Conservation (phyloP, 2,888 invertebrate genomes). For the Eupithecia pulchellata region DNA sequence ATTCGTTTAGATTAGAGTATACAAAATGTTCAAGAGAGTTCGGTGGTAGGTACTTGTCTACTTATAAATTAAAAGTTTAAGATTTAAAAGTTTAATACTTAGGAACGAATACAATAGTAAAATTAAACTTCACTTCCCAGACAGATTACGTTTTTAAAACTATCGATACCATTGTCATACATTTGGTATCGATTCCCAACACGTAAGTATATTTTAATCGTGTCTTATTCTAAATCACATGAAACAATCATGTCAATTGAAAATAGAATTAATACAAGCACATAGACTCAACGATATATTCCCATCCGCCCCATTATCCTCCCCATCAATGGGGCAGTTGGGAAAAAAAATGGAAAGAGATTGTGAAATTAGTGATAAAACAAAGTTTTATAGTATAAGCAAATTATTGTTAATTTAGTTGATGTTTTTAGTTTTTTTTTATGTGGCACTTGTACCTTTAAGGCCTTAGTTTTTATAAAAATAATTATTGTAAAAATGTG, state of each 20-base stretch:
- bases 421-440: no score
- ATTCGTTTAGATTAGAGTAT: neutral
- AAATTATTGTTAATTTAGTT: no score
- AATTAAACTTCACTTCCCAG: neutral
- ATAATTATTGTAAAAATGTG: no score
- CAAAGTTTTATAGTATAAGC: no score
- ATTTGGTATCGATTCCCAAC: constrained; percentile 15
- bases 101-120: neutral
- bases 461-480: no score
- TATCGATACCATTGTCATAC: constrained; percentile 26
- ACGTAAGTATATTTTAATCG: neutral
- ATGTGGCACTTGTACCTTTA: no score
- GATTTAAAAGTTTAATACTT: neutral
- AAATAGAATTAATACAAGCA: neutral
- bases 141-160: constrained; percentile 8
- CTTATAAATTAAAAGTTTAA: neutral
- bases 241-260: constrained; percentile 10
- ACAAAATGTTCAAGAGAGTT: neutral
- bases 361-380: no score
- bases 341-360: no score
- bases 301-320: no score
- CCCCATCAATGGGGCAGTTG: no score
- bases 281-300: no score
- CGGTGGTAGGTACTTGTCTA: neutral
- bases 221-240: constrained; percentile 4